A percentile compares a stretch with the other conserved stretches of the same genome.
Conservation (phyloP, 2,797 vertebrate species). For the Gymnoscopelus braueri region DNA sequence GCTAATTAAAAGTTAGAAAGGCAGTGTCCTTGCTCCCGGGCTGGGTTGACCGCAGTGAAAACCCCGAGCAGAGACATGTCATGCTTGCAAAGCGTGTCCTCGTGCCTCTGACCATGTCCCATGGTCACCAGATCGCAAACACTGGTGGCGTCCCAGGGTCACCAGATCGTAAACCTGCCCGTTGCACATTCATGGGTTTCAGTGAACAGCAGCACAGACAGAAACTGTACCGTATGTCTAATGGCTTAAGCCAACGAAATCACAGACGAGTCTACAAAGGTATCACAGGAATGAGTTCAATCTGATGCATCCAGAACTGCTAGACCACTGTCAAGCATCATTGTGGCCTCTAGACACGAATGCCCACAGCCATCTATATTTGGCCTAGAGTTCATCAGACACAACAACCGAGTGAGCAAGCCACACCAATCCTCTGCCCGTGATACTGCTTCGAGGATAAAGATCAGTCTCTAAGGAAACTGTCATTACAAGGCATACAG, state of each 20-base stretch:
- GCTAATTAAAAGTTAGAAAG: conserved; percentile 70
- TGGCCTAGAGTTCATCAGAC: conserved; percentile 14
- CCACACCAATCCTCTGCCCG: too few relatives aligned
- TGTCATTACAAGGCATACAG: conserved; percentile 30
- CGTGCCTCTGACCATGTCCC: conserved; percentile 16
- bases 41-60: conserved; percentile 53
- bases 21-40: conserved; percentile 67
- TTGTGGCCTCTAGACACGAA: conserved; percentile 16
- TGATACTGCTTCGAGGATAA: neutral
- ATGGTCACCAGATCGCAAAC: neutral
- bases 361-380: conserved; percentile 7
- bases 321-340: conserved; percentile 13
- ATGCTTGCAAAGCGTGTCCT: conserved; percentile 50
- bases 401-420: neutral
- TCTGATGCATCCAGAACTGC: neutral
- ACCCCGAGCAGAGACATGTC: conserved; percentile 28
- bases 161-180: conserved; percentile 32
- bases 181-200: conserved; percentile 9
- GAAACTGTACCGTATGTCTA: conserved; percentile 32
- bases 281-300: conserved; percentile 18
- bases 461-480: conserved; percentile 21
- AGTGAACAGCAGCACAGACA: neutral
- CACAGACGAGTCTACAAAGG: conserved; percentile 8
- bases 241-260: conserved; percentile 11
- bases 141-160: too few relatives aligned